Conservation (phyloP, 2,113 vertebrate species). For the Solenodon paradoxus region DNA sequence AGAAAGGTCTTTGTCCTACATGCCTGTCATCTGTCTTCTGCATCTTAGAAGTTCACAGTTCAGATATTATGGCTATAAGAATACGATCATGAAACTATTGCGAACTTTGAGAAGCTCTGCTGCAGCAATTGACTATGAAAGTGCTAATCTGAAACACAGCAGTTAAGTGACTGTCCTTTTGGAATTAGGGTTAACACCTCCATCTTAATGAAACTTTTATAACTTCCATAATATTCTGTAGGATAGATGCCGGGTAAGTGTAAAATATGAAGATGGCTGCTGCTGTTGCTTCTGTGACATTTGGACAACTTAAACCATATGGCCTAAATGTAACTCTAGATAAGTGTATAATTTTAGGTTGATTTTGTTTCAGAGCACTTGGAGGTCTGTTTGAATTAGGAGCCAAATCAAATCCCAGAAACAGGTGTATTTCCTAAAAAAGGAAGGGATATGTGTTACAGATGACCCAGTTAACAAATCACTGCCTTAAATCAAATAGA, state of each 20-base stretch:
- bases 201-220: slow-evolving; percentile 62
- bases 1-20: neutral
- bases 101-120: neutral
- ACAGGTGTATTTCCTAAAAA: slow-evolving; percentile 76
- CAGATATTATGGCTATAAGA: neutral
- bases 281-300: slow-evolving; percentile 73
- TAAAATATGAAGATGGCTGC: slow-evolving; percentile 59
- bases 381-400: slow-evolving; percentile 73
- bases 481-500: slow-evolving; percentile 51
- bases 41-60: neutral
- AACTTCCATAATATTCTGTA: slow-evolving; percentile 65
- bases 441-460: slow-evolving; percentile 60
- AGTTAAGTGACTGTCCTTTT: slow-evolving; percentile 48
- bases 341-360: slow-evolving; percentile 76
- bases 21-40: neutral
- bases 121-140: neutral
- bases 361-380: slow-evolving; percentile 75
- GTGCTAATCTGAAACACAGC: neutral
- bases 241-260: slow-evolving; percentile 64
- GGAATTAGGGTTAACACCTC: slow-evolving; percentile 56
- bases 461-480: slow-evolving; percentile 72
- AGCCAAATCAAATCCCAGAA: slow-evolving; percentile 72
- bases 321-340: slow-evolving; percentile 72
- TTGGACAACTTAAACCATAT: slow-evolving; percentile 76
- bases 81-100: neutral